phyloP scores from a whole-genome alignment of 1,140 invertebrate species.

The Sycophaga agraensis region DNA sequence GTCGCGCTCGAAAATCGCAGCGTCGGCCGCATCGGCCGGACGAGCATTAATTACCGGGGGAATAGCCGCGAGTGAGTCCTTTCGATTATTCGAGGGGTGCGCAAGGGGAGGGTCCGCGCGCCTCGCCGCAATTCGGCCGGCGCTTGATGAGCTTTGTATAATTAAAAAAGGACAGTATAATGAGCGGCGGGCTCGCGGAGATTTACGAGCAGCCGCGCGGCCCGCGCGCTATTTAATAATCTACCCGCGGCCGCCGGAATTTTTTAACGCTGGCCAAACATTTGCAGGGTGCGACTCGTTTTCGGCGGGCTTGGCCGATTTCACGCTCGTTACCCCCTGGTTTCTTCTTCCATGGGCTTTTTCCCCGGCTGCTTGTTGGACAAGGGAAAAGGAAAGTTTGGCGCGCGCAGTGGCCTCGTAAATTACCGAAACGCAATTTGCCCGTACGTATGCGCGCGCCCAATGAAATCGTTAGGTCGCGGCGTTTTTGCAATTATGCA shows the following conservation, averaged over 20 bases:
- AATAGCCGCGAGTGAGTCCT: neutral
- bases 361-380: neutral
- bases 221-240: constrained; percentile 6
- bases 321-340: neutral
- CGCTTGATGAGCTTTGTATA: constrained; percentile 8
- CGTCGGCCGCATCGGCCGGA: neutral
- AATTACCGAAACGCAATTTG: neutral
- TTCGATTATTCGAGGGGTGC: constrained; percentile 18
- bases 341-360: neutral
- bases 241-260: neutral
- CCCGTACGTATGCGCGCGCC: neutral
- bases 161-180: constrained; percentile 21
- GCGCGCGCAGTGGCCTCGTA: neutral
- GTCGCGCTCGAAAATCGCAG: neutral
- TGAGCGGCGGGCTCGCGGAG: neutral
- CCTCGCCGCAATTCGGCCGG: too few relatives aligned
- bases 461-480: constrained; percentile 6
- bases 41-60: constrained; percentile 3
- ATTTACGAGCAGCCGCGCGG: neutral
- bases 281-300: constrained; percentile 1
- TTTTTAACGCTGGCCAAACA: constrained; percentile 18
- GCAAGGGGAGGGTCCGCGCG: too few relatives aligned
- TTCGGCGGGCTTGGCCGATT: neutral
- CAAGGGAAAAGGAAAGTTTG: neutral
- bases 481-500: neutral